Percentiles rank a stretch among this genome's conserved stretches.
Evolutionary conservation across 2,797 vertebrate species (phyloP).

Genomic region (Merluccius polli): DNA sequence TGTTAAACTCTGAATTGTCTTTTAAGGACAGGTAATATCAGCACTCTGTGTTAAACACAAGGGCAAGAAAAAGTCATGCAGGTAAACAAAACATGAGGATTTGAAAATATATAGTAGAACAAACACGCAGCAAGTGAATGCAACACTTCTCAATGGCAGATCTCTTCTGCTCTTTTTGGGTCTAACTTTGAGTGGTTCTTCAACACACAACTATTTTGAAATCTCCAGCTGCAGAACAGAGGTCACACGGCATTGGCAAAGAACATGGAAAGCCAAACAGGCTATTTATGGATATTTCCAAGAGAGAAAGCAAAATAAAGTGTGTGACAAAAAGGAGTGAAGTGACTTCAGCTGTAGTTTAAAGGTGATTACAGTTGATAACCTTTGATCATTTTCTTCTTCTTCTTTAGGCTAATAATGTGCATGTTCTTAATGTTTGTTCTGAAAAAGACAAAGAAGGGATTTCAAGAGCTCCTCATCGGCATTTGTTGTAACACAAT

Average conservation of each 20-base stretch:
- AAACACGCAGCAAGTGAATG: too few species aligned
- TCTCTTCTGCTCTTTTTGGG: background rate
- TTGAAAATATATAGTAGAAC: too few species aligned
- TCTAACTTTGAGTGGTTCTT: constrained; percentile 47
- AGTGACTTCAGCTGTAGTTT: background rate
- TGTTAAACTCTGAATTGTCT: too few species aligned
- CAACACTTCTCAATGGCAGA: too few species aligned
- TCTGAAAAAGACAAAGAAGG: constrained; percentile 26
- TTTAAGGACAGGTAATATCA: too few species aligned
- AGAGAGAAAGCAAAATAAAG: background rate
- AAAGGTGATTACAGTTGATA: background rate
- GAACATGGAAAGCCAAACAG: background rate
- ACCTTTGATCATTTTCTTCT: background rate
- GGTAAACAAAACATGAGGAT: too few species aligned
- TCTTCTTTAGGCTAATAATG: background rate
- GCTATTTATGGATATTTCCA: background rate
- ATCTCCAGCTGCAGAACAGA: constrained; percentile 16
- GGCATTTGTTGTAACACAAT: constrained; percentile 11
- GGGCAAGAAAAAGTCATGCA: too few species aligned
- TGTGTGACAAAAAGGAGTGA: background rate
- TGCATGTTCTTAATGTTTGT: background rate
- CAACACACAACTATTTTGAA: constrained; percentile 33
- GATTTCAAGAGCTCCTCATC: constrained; percentile 22
- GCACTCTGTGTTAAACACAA: too few species aligned
- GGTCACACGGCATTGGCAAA: background rate